Evolutionary conservation across 1,140 invertebrate genomes (phyloP).

Genomic region (Adelges cooleyi): DNA sequence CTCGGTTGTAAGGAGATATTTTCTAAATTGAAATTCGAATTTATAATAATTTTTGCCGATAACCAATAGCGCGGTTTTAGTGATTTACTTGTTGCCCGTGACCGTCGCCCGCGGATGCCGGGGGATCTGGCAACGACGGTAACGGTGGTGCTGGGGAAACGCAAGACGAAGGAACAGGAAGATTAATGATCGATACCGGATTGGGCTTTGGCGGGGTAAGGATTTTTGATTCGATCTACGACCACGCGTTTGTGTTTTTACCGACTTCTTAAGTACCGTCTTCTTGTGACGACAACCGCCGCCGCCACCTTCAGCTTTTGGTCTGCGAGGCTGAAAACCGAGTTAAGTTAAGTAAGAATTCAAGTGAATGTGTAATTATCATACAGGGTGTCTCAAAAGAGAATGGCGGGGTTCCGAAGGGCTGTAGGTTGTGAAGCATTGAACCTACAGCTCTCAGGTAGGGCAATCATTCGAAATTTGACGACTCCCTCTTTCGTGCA

Average conservation of each 20-base stretch:
- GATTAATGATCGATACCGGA: slow-evolving; percentile 33
- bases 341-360: not conserved
- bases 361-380: slow-evolving; percentile 31
- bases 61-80: slow-evolving; percentile 27
- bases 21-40: not conserved
- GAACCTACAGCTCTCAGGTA: no score
- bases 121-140: slow-evolving; percentile 49
- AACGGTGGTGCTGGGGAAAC: slow-evolving; percentile 49
- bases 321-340: slow-evolving; percentile 43
- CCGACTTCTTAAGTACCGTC: slow-evolving; percentile 54
- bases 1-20: slow-evolving; percentile 6
- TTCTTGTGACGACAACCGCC: slow-evolving; percentile 68
- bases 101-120: slow-evolving; percentile 44
- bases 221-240: slow-evolving; percentile 55
- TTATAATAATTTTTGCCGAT: not conserved
- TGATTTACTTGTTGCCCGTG: slow-evolving; percentile 39
- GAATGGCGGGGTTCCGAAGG: no score
- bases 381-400: no score
- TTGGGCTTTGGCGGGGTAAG: slow-evolving; percentile 45
- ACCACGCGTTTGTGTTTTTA: slow-evolving; percentile 54
- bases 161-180: slow-evolving; percentile 34
- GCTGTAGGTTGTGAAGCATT: no score
- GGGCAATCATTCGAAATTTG: no score
- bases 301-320: slow-evolving; percentile 41
- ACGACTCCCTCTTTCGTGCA: no score